phyloP scores from a whole-genome alignment of 2,888 invertebrate species.

The Crocallis elinguaria region DNA sequence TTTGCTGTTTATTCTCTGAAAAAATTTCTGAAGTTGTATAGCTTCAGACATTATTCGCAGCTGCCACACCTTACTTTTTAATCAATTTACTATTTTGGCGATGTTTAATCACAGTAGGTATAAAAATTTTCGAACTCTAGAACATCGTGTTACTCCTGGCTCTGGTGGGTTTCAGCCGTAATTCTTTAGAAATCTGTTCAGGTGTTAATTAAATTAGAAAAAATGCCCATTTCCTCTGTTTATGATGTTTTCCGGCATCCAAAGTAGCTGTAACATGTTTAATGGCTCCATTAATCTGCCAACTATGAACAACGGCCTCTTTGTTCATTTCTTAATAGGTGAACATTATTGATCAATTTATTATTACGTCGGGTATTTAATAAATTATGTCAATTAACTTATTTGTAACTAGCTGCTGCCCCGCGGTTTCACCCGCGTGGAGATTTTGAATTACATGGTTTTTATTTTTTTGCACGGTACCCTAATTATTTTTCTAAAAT shows the following conservation, averaged over 20 bases:
- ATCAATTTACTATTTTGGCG: too few relatives aligned
- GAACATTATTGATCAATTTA: not conserved
- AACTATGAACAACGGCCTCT: constrained; percentile 5
- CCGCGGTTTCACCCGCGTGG: too few relatives aligned
- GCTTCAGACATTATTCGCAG: too few relatives aligned
- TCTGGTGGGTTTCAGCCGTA: constrained; percentile 2
- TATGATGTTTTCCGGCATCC: constrained; percentile 20
- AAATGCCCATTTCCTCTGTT: constrained; percentile 7
- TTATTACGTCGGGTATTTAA: not conserved
- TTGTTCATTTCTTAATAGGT: constrained; percentile 11
- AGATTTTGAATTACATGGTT: too few relatives aligned
- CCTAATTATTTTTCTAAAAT: too few relatives aligned
- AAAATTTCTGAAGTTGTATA: too few relatives aligned
- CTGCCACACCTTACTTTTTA: too few relatives aligned
- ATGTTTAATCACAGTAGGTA: too few relatives aligned
- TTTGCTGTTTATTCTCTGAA: too few relatives aligned
- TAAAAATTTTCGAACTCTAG: too few relatives aligned
- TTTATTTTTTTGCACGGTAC: too few relatives aligned
- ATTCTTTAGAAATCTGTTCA: constrained; percentile 30
- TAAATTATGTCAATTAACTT: not conserved
- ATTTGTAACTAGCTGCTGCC: too few relatives aligned
- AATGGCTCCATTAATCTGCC: constrained; percentile 13
- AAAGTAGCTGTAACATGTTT: constrained; percentile 11
- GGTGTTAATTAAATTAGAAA: constrained; percentile 22
- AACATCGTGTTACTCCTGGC: not conserved